Evolutionary conservation across 30 jellyfish, hydroid and myxozoan genomes (phyloP).

Genomic region (Rhopilema esculentum): DNA sequence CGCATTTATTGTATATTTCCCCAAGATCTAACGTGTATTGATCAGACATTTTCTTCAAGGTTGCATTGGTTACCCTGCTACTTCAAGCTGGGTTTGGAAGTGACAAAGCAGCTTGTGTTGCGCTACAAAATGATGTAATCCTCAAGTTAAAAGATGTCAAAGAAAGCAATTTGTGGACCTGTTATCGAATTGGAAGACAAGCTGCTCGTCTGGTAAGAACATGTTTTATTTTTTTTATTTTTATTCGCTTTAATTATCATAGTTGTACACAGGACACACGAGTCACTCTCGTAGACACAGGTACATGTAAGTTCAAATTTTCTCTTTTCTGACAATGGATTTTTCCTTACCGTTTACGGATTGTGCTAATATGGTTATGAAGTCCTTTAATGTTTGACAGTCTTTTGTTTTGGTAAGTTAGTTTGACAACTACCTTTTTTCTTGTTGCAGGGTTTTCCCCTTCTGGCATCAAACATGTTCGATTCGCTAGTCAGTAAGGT

Average conservation of each 20-base stretch:
- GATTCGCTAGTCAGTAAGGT: conserved; percentile 71
- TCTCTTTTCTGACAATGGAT: too few relatives aligned
- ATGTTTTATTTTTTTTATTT: neutral
- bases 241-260: neutral
- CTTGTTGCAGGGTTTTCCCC: conserved; percentile 70
- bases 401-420: too few relatives aligned
- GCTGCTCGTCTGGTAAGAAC: conserved; percentile 87
- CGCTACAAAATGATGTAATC: conserved; percentile 57
- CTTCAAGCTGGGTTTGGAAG: conserved; percentile 69
- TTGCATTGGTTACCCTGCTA: conserved; percentile 78
- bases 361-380: too few relatives aligned
- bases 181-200: conserved; percentile 83
- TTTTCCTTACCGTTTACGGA: too few relatives aligned
- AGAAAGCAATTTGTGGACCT: conserved; percentile 69
- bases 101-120: conserved; percentile 11
- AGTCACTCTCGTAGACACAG: too few relatives aligned
- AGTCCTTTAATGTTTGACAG: too few relatives aligned
- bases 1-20: too few relatives aligned
- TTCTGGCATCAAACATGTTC: conserved; percentile 57
- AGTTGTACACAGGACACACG: too few relatives aligned
- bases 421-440: too few relatives aligned
- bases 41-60: conserved; percentile 30
- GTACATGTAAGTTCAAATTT: too few relatives aligned
- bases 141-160: conserved; percentile 23
- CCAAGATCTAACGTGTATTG: neutral